phyloP scores from a whole-genome alignment of 2,888 invertebrate genomes.

The Proisotoma minuta region DNA sequence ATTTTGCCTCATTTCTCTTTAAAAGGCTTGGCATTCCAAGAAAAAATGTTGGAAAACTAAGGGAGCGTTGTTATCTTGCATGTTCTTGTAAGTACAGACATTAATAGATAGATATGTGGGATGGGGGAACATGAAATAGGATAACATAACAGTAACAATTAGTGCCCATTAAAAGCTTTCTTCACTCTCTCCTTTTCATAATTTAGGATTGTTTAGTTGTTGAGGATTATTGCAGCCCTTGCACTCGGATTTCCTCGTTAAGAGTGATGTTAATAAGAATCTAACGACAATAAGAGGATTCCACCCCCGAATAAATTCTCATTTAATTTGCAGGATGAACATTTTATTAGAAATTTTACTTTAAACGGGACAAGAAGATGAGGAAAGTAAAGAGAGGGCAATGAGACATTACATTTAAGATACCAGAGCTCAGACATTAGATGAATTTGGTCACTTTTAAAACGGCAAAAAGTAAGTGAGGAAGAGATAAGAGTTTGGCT shows the following conservation, averaged over 20 bases:
- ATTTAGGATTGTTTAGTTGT: not conserved
- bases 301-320: not conserved
- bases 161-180: not conserved
- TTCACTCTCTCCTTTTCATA: not conserved
- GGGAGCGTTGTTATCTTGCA: not conserved
- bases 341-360: slow-evolving; percentile 1
- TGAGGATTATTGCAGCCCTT: not conserved
- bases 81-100: not conserved
- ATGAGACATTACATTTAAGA: too few relatives aligned
- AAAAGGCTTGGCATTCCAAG: too few relatives aligned
- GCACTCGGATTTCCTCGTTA: not conserved
- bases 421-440: too few relatives aligned
- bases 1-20: too few relatives aligned
- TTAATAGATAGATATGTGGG: not conserved
- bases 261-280: not conserved
- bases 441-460: too few relatives aligned
- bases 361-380: slow-evolving; percentile 16
- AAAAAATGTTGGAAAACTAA: too few relatives aligned
- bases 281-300: slow-evolving; percentile 6
- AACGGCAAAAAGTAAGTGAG: too few relatives aligned
- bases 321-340: slow-evolving; percentile 1
- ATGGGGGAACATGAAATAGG: too few relatives aligned
- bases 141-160: too few relatives aligned
- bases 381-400: not conserved
- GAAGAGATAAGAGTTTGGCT: too few relatives aligned